These are phyloP conservation scores for Mesembrinibis cayennensis DNA, from an alignment of 2,113 vertebrate genomes.

Conservation along the genomic window DNA sequence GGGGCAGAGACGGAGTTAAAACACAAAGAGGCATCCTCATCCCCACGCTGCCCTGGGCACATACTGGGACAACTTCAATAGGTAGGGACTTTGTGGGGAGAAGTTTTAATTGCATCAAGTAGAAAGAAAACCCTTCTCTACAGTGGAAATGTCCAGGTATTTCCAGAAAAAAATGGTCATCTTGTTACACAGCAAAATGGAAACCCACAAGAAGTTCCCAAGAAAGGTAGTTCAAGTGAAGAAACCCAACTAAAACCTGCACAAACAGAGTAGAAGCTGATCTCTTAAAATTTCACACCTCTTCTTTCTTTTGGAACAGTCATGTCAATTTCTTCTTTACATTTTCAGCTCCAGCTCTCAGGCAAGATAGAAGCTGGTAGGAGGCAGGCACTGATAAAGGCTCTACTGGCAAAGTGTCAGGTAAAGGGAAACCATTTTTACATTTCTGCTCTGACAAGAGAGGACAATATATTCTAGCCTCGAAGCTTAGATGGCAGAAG, in stretches of 20 bases:
- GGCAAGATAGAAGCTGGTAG: conserved; percentile 31
- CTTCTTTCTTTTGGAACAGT: conserved; percentile 29
- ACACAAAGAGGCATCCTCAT: neutral
- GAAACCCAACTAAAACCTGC: neutral
- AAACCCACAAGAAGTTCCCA: neutral
- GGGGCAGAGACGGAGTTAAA: neutral
- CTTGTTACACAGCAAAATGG: neutral
- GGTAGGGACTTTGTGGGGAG: neutral
- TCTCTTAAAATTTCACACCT: conserved; percentile 16
- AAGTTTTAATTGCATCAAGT: neutral
- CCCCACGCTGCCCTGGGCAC: neutral
- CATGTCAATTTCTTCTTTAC: neutral
- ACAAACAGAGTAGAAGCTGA: neutral
- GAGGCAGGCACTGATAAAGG: conserved; percentile 47
- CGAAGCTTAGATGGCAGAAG: conserved; percentile 41
- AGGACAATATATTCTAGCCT: conserved; percentile 49
- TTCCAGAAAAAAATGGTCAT: neutral
- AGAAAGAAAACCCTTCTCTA: neutral
- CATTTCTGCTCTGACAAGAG: conserved; percentile 34
- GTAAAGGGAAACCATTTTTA: conserved; percentile 51
- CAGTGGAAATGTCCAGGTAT: neutral
- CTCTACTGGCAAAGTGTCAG: conserved; percentile 21
- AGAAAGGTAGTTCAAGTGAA: neutral
- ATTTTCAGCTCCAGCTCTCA: conserved; percentile 13
- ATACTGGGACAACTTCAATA: neutral